phyloP scores from a whole-genome alignment of 1,140 invertebrate species.

The Globodera rostochiensis region DNA sequence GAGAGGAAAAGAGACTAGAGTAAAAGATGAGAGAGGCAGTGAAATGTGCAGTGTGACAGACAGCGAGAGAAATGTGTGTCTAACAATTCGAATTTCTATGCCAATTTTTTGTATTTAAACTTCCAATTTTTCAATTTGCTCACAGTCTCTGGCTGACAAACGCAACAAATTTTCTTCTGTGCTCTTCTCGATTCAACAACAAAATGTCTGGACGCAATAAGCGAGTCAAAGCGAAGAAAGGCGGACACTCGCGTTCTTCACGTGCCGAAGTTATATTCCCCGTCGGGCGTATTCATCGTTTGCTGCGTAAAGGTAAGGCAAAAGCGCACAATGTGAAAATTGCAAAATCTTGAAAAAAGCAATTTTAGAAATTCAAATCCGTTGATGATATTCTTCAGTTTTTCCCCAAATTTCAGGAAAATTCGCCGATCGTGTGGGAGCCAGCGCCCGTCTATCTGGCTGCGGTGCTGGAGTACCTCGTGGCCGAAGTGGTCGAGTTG shows the following conservation, averaged over 20 bases:
- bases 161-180: too few relatives aligned
- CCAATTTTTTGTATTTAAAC: too few relatives aligned
- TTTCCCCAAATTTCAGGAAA: conserved; percentile 67
- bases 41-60: too few relatives aligned
- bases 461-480: conserved; percentile 71
- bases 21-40: too few relatives aligned
- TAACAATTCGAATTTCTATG: too few relatives aligned
- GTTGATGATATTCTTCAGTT: conserved; percentile 21
- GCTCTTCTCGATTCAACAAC: not conserved
- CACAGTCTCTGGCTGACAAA: too few relatives aligned
- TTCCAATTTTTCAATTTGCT: too few relatives aligned
- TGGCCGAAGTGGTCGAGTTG: conserved; percentile 78
- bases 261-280: conserved; percentile 76
- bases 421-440: conserved; percentile 75
- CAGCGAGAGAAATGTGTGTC: too few relatives aligned
- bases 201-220: conserved; percentile 55
- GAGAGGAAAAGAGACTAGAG: too few relatives aligned
- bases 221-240: conserved; percentile 54
- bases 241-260: conserved; percentile 71
- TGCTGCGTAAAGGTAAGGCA: conserved; percentile 74
- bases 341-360: conserved; percentile 74
- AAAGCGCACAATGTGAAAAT: too few relatives aligned
- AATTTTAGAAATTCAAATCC: not conserved
- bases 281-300: conserved; percentile 75
- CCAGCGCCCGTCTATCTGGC: conserved; percentile 76